Conservation (phyloP, 2,113 vertebrate genomes). For the Daboia siamensis region DNA sequence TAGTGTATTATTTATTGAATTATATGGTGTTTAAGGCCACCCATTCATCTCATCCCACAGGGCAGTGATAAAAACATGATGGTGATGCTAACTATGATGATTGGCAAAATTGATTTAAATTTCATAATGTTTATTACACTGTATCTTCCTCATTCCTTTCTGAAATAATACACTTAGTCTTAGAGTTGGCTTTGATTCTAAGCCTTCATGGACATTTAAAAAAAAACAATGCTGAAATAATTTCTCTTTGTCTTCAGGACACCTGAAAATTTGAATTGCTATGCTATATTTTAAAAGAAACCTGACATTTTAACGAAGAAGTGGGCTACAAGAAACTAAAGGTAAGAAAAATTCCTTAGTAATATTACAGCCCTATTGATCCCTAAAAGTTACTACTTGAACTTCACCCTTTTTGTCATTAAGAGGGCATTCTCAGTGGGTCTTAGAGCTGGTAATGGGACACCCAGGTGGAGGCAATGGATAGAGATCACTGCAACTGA, state of each 20-base stretch:
- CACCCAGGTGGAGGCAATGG: neutral
- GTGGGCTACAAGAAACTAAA: neutral
- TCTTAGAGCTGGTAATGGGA: neutral
- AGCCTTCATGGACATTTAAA: neutral
- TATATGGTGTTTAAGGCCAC: neutral
- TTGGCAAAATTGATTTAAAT: neutral
- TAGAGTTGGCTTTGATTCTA: neutral
- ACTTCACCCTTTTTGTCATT: neutral
- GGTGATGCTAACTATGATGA: neutral
- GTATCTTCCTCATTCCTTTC: neutral
- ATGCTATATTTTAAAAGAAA: neutral
- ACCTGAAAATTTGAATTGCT: neutral
- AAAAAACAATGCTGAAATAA: neutral
- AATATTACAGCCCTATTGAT: neutral
- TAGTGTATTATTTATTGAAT: neutral
- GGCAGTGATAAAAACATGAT: neutral
- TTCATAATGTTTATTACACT: neutral
- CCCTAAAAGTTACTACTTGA: neutral
- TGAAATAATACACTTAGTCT: neutral
- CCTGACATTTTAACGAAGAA: neutral
- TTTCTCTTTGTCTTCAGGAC: neutral
- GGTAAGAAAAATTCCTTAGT: neutral
- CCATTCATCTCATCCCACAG: neutral
- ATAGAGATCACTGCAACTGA: neutral
- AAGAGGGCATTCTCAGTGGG: neutral